These are phyloP conservation scores for Tridacna crocea DNA, from an alignment of 2,888 invertebrate genomes.

Conservation along the genomic window DNA sequence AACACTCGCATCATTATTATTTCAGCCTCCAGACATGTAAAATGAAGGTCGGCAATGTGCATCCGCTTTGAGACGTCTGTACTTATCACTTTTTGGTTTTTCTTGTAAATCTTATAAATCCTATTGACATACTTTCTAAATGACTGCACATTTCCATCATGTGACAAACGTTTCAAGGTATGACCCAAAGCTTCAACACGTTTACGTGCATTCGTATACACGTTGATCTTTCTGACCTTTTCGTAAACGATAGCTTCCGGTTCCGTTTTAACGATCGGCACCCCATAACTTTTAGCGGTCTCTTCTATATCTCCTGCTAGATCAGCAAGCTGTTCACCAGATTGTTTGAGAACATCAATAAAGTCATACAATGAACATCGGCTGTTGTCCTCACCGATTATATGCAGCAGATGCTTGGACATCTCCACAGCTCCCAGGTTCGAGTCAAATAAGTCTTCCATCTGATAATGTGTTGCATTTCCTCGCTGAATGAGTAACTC, in stretches of 20 bases:
- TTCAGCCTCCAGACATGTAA: slow-evolving; percentile 37
- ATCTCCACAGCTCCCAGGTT: not conserved
- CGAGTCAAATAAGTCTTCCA: not conserved
- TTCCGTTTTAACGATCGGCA: not conserved
- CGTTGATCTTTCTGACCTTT: slow-evolving; percentile 31
- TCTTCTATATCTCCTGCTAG: not conserved
- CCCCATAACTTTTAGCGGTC: not conserved
- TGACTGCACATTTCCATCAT: slow-evolving; percentile 21
- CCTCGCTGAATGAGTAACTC: not conserved
- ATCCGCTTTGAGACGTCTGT: slow-evolving; percentile 7
- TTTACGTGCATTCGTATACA: slow-evolving; percentile 3
- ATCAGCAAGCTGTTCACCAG: not conserved
- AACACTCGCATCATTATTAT: slow-evolving; percentile 25
- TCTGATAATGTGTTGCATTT: not conserved
- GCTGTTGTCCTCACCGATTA: not conserved
- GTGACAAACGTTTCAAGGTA: slow-evolving; percentile 26
- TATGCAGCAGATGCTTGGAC: not conserved
- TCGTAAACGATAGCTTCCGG: slow-evolving; percentile 2
- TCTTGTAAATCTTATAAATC: slow-evolving; percentile 13
- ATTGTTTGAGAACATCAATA: slow-evolving; percentile 3
- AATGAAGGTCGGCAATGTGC: slow-evolving; percentile 36
- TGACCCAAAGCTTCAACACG: slow-evolving; percentile 20
- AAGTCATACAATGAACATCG: slow-evolving; percentile 12
- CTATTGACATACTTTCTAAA: slow-evolving; percentile 12
- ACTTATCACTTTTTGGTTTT: not conserved